A percentile compares a stretch with the other conserved stretches of the same genome.
phyloP scores from a whole-genome alignment of 1,140 invertebrate genomes.

The Diuraphis noxia region DNA sequence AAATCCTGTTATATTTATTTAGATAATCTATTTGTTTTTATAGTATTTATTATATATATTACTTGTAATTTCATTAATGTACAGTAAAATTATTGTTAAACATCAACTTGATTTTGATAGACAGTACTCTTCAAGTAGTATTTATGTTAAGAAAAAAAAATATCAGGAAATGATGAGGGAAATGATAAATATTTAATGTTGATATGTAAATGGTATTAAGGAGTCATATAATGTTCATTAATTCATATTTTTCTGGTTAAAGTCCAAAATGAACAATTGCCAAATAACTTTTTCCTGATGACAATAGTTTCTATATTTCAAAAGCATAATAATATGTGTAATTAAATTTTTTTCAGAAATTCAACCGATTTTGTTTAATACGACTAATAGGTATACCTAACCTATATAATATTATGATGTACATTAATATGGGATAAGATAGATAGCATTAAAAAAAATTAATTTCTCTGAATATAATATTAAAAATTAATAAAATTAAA shows the following conservation, averaged over 20 bases:
- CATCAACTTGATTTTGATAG: not conserved
- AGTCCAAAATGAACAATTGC: conserved; percentile 36
- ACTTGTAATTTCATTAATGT: not conserved
- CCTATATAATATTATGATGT: no score
- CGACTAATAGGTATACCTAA: no score
- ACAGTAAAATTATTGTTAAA: not conserved
- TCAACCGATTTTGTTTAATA: not conserved
- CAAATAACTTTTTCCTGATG: conserved; percentile 29
- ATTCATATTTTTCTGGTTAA: conserved; percentile 19
- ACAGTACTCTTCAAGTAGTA: not conserved
- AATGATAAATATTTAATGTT: conserved; percentile 20
- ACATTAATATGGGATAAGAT: no score
- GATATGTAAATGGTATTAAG: conserved; percentile 35
- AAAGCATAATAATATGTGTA: not conserved
- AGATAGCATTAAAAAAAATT: no score
- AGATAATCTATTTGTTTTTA: conserved; percentile 13
- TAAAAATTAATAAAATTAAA: no score
- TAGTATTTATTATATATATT: not conserved
- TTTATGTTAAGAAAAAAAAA: conserved; percentile 11
- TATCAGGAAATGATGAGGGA: conserved; percentile 13
- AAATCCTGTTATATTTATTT: not conserved
- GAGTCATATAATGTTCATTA: conserved; percentile 27
- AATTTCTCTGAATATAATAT: no score
- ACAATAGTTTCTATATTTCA: not conserved
- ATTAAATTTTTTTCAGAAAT: not conserved